Base-by-base conservation (phyloP, 2,888 invertebrate genomes). In the Diploptera punctata region DNA sequence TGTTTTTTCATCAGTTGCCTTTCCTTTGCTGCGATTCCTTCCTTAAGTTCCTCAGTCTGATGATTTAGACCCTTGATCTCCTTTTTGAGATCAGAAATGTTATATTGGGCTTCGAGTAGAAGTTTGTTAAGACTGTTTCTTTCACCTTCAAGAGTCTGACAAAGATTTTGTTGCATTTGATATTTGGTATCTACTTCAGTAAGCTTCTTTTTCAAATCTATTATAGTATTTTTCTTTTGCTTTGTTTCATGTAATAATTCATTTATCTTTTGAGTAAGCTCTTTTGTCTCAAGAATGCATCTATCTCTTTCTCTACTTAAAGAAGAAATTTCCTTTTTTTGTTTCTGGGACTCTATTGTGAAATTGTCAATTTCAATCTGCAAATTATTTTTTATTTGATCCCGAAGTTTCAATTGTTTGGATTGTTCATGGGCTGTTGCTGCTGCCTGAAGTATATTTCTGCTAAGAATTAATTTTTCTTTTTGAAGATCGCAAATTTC, bases 31-130 rank as follows among this genome's bases (percentile, higher is more conserved):
- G 89, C 86, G 60, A 94, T 90, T 78, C 95, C 94, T 76, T 93
- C 93, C 81, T 93, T 93, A n/a, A 95, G 83, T 80, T 95, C 94
- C 79, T 93, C 92, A 68, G 92, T 90, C 84, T 96, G 95, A 80
- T 89, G 88, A 72, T 82, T 86, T 79, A 87, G 84, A 76, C 93
- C 90, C 85, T 90, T 92, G 65, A 94, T 82, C 79, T 93, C 91
- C 75, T 88, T 87, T 79, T 91, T 93, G 62, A 92, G 80, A 77
- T 91, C 91, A 19, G 87, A 86, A 0, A 89, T 84, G 73, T 93
- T 90, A 67, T 92, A 91, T 0, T 85, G 84, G 18, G 89, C 85
- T 76, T 89, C 87, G 69, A 89, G 86, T 68, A 94, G 84, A 78
- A 89, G 89, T 82, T 94, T 93, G 79, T 91, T 90, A 79, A 92